These are phyloP conservation scores for Hypomecis punctinalis DNA, from an alignment of 2,888 invertebrate genomes.

Conservation along the genomic window DNA sequence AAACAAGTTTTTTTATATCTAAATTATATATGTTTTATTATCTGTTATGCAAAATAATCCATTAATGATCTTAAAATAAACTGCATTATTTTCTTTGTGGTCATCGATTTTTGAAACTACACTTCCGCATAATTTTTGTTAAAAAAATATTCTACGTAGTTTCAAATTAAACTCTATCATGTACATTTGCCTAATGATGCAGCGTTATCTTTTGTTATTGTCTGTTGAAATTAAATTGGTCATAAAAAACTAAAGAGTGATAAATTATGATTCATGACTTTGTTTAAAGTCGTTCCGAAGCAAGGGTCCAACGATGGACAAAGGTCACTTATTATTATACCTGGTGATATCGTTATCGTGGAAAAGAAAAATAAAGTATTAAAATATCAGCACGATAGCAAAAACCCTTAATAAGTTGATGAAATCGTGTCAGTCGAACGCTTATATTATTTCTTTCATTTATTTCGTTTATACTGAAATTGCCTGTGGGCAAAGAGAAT, in stretches of 20 bases:
- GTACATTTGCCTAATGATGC: background rate
- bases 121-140: background rate
- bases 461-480: too few species aligned
- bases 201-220: constrained; percentile 1
- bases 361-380: too few species aligned
- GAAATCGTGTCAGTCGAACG: too few species aligned
- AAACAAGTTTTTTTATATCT: background rate
- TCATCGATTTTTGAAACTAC: background rate
- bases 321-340: constrained; percentile 5
- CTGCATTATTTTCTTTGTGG: background rate
- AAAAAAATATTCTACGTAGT: too few species aligned
- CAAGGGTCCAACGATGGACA: constrained; percentile 1
- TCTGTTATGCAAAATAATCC: too few species aligned
- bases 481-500: too few species aligned
- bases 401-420: too few species aligned
- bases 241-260: background rate
- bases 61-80: too few species aligned
- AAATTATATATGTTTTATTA: too few species aligned
- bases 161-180: background rate
- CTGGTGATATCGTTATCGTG: background rate
- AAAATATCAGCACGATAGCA: background rate
- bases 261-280: constrained; percentile 11
- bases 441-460: too few species aligned
- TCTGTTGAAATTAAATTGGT: constrained; percentile 2
- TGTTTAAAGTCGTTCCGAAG: background rate